phyloP scores from a whole-genome alignment of 2,888 invertebrate genomes.

The Sminthurinus aureus region DNA sequence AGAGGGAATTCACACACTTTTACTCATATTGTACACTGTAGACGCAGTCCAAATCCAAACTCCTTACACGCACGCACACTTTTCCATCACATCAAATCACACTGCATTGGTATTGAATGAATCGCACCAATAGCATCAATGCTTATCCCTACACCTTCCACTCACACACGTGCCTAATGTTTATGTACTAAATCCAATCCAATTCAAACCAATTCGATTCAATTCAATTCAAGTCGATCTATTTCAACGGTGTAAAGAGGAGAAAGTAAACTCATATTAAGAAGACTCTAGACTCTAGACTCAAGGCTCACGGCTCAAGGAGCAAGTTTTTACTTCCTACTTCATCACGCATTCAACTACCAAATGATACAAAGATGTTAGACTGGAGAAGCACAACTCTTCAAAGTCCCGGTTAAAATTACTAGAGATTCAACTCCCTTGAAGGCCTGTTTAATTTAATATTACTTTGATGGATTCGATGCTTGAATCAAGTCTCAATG shows the following conservation, averaged over 20 bases:
- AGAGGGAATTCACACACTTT: neutral
- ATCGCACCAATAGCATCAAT: neutral
- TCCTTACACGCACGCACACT: too few species aligned
- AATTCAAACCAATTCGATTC: too few species aligned
- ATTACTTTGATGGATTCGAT: conserved; percentile 8
- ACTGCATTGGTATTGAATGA: too few species aligned
- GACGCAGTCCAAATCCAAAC: neutral
- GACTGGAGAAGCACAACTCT: neutral
- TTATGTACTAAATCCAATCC: too few species aligned
- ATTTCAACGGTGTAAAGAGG: neutral
- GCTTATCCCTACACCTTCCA: neutral
- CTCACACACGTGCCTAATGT: neutral
- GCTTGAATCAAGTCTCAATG: too few species aligned
- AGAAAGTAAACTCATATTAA: neutral
- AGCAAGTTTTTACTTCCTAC: neutral
- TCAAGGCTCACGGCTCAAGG: too few species aligned
- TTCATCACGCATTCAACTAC: neutral
- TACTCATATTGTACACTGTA: neutral
- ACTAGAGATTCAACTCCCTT: neutral
- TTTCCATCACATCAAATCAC: too few species aligned
- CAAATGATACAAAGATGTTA: too few species aligned
- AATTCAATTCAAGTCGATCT: too few species aligned
- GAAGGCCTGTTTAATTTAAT: neutral
- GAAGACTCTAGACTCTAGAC: too few species aligned
- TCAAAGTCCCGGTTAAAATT: neutral